Base-by-base conservation (phyloP, 2,888 invertebrate species). In the Epinotia brunnichana region DNA sequence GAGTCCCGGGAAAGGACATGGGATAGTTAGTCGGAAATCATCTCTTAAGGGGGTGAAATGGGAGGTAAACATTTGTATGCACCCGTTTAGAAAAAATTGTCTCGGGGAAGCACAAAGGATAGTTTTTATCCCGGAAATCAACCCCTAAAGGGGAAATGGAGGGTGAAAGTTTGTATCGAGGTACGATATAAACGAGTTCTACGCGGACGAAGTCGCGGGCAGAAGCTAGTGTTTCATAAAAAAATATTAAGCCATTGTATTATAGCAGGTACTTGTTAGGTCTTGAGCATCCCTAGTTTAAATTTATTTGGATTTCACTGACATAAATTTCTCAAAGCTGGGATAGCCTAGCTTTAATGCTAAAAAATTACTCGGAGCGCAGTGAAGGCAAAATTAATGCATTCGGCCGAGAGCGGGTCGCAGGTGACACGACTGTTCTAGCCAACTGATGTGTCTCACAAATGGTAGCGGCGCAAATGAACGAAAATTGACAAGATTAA, bases 301-400 rank as follows among this genome's bases (percentile, higher is more conserved):
- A 72, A 68, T 67, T 67, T 61, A 56, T 72, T 68, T 15, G 75
- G 79, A 79, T 80, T 79, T 78, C 62, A 75, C 76, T 73, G 77
- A 75, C 74, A 51, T 80, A 78, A 77, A 83, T 84, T 83, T 84
- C 79, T 84, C 81, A 81, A 78, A 73, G 77, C 77, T 79, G 24
- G 41, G 21, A 21, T 62, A 21, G 51, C 80, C 78, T 71, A 76
- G 76, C 76, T 78, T 82, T 84, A 84, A 85, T 83, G 79, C 81
- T 84, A 82, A 83, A 85, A 85, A 86, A 85, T 85, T 80, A 77
- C 79, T 73, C 73, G 24, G 69, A 81, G 80, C 80, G 77, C 77
- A 77, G 79, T 76, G 78, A 78, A 78, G 78, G 79, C 75, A 75
- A 79, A 83, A 83, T 82, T 77, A 82, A 84, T 83, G 81, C 77